Evolutionary conservation across 2,113 vertebrate genomes (phyloP).

Genomic region (Miniopterus natalensis): DNA sequence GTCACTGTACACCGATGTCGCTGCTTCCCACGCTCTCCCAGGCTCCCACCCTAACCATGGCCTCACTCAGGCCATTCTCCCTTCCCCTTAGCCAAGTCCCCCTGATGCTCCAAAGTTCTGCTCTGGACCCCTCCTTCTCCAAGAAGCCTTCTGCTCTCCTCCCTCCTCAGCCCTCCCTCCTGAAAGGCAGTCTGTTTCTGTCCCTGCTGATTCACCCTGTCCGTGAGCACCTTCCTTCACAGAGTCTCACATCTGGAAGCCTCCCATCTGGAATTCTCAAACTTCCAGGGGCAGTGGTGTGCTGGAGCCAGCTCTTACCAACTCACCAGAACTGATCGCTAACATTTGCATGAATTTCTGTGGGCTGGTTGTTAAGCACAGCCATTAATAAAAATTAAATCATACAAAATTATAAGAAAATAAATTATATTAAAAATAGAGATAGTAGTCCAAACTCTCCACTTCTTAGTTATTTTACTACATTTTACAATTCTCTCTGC

Average conservation of each 20-base stretch:
- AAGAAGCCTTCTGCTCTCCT: background rate
- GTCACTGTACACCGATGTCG: accelerated
- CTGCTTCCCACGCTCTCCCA: background rate
- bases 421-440: constrained; percentile 34
- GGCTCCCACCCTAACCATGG: background rate
- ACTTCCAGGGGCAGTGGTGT: background rate
- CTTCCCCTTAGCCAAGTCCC: accelerated
- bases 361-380: background rate
- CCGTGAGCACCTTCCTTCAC: background rate
- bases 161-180: background rate
- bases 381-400: constrained; percentile 15
- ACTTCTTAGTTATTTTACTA: background rate
- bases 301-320: background rate
- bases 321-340: background rate
- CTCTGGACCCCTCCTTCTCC: background rate
- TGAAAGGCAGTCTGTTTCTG: background rate
- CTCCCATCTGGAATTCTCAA: background rate
- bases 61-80: background rate
- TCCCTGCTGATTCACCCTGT: background rate
- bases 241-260: background rate
- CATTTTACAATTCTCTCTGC: background rate
- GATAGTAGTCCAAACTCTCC: background rate
- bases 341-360: background rate
- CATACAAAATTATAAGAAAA: background rate
- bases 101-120: background rate